Evolutionary conservation across 1,140 invertebrate species (phyloP).

Genomic region (Bicyclus anynana): DNA sequence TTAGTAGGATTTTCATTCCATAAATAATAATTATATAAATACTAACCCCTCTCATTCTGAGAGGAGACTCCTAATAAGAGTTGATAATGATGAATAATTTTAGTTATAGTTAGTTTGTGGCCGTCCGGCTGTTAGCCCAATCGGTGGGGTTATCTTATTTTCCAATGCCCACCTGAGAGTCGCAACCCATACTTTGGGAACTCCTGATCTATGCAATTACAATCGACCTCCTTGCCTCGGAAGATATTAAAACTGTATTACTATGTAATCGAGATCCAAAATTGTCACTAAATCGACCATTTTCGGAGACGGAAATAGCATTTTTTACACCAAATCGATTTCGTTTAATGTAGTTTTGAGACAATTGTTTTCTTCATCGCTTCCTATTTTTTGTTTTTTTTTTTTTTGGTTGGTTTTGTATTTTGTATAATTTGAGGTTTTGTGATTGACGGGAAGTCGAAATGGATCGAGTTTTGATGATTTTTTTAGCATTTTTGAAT

Average conservation of each 20-base stretch:
- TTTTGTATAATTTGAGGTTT: conserved; percentile 26
- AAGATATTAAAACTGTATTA: conserved; percentile 64
- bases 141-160: no score
- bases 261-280: conserved; percentile 42
- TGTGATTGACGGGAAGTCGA: conserved; percentile 15
- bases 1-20: no score
- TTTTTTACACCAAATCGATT: conserved; percentile 59
- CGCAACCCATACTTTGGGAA: no score
- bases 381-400: conserved; percentile 17
- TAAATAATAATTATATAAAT: no score
- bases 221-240: conserved; percentile 25
- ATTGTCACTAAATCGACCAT: conserved; percentile 54
- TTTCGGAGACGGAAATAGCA: conserved; percentile 52
- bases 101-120: no score
- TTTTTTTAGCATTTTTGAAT: no score
- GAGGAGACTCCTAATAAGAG: no score
- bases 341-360: conserved; percentile 40
- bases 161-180: no score
- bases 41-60: no score
- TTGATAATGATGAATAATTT: no score
- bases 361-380: conserved; percentile 27
- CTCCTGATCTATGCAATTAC: conserved; percentile 55
- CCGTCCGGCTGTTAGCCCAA: no score
- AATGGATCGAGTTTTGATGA: conserved; percentile 18
- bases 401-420: no score